Percentiles rank a stretch among this genome's conserved stretches.
phyloP scores from a whole-genome alignment of 2,888 invertebrate species.

The Apotomis turbidana region DNA sequence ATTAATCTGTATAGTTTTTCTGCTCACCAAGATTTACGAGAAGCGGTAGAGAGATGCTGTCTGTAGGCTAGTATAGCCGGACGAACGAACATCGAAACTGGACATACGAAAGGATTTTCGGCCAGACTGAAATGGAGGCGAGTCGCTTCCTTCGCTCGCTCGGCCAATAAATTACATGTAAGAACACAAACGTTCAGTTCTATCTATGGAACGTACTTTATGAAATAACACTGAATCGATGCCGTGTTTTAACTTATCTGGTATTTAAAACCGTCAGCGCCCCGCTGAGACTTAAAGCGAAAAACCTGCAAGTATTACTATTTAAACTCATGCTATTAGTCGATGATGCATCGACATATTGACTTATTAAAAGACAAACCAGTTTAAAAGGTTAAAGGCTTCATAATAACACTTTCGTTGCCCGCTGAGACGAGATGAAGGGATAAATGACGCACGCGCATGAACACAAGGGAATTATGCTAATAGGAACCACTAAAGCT shows the following conservation, averaged over 20 bases:
- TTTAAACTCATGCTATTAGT: slow-evolving; percentile 62
- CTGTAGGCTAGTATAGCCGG: too few relatives aligned
- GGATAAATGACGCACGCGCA: slow-evolving; percentile 66
- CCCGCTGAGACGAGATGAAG: slow-evolving; percentile 67
- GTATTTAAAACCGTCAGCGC: slow-evolving; percentile 60
- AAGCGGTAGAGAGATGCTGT: too few relatives aligned
- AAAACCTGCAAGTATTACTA: slow-evolving; percentile 71
- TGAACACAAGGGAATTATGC: slow-evolving; percentile 58
- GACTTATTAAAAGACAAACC: slow-evolving; percentile 77
- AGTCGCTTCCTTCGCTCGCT: neutral
- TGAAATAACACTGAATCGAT: slow-evolving; percentile 58
- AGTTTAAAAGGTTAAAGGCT: slow-evolving; percentile 76
- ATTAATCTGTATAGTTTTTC: too few relatives aligned
- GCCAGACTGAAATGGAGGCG: too few relatives aligned
- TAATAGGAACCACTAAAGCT: slow-evolving; percentile 54
- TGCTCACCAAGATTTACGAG: too few relatives aligned
- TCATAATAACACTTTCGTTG: slow-evolving; percentile 71
- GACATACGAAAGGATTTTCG: too few relatives aligned
- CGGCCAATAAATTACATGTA: too few relatives aligned
- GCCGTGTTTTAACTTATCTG: slow-evolving; percentile 68
- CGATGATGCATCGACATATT: slow-evolving; percentile 79
- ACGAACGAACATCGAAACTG: too few relatives aligned
- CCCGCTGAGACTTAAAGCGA: slow-evolving; percentile 72
- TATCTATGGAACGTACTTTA: neutral
- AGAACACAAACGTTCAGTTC: neutral